These are phyloP conservation scores for Macroramphosus scolopax DNA, from an alignment of 2,797 vertebrate genomes.

Conservation along the genomic window DNA sequence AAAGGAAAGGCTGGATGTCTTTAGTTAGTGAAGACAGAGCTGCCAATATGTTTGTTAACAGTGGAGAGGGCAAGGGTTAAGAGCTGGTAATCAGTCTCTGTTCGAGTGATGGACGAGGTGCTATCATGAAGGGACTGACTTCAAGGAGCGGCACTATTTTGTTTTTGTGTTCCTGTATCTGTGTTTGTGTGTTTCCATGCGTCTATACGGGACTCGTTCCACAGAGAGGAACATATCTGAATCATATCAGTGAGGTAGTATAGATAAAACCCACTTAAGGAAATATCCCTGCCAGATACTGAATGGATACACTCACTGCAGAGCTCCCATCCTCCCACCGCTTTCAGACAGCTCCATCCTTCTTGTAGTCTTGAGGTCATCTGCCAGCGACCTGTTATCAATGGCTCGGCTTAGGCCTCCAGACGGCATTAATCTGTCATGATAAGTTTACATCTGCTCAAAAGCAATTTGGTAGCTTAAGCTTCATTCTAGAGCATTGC, in stretches of 20 bases:
- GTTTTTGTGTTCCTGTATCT: slow-evolving; percentile 5
- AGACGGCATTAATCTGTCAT: slow-evolving; percentile 68
- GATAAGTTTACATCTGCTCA: slow-evolving; percentile 66
- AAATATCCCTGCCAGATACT: slow-evolving; percentile 57
- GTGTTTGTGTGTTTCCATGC: slow-evolving; percentile 14
- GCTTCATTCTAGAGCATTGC: slow-evolving; percentile 33
- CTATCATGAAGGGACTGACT: slow-evolving; percentile 37
- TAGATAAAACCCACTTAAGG: slow-evolving; percentile 58
- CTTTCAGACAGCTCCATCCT: slow-evolving; percentile 58
- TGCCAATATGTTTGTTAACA: slow-evolving; percentile 56
- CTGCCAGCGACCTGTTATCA: slow-evolving; percentile 72
- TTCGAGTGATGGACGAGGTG: slow-evolving; percentile 64
- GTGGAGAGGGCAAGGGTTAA: slow-evolving; percentile 66
- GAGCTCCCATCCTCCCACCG: slow-evolving; percentile 36
- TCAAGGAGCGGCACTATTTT: slow-evolving; percentile 16
- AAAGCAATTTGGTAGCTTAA: slow-evolving; percentile 41
- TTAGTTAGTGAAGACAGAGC: slow-evolving; percentile 37
- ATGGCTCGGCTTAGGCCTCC: slow-evolving; percentile 51
- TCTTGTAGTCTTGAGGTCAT: slow-evolving; percentile 65
- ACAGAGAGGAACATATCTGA: slow-evolving; percentile 48
- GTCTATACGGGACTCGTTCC: slow-evolving; percentile 23
- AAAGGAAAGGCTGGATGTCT: slow-evolving; percentile 41
- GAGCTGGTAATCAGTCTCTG: slow-evolving; percentile 64
- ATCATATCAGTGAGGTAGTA: slow-evolving; percentile 38
- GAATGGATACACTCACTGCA: slow-evolving; percentile 35